These are phyloP conservation scores for Thecophora atra DNA, from an alignment of 2,888 invertebrate species.

Conservation along the genomic window DNA sequence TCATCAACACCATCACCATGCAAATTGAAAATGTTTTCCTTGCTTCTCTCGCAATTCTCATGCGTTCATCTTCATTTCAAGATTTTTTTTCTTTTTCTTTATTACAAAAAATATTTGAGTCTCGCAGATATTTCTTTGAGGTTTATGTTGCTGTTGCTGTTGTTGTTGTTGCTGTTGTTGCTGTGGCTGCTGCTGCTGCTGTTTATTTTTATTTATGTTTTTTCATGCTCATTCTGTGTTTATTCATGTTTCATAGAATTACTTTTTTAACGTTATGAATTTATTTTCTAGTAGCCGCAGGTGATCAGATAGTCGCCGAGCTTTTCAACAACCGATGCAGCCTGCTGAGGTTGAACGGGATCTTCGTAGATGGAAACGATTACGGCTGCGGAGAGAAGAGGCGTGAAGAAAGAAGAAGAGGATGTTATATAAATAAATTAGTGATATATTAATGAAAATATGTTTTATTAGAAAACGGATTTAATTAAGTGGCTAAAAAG, in stretches of 20 bases:
- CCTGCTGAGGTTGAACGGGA: slow-evolving; percentile 96
- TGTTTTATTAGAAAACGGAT: too few relatives aligned
- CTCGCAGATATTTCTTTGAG: not conserved
- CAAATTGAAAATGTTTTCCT: too few relatives aligned
- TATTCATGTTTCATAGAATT: slow-evolving; percentile 53
- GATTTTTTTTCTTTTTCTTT: not conserved
- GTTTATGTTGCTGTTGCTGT: not conserved
- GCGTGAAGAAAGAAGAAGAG: slow-evolving; percentile 48
- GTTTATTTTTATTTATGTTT: slow-evolving; percentile 4
- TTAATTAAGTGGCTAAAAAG: too few relatives aligned
- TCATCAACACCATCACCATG: too few relatives aligned
- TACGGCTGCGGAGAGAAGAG: slow-evolving; percentile 82
- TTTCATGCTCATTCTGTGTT: slow-evolving; percentile 34
- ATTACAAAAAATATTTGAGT: not conserved
- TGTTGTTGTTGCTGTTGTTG: not conserved
- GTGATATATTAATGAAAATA: too few relatives aligned
- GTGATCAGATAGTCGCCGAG: slow-evolving; percentile 96
- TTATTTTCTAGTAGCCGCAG: slow-evolving; percentile 88
- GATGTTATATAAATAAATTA: too few relatives aligned
- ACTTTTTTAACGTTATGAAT: slow-evolving; percentile 53
- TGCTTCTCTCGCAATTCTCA: not conserved
- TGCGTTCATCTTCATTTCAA: not conserved
- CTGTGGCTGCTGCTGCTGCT: not conserved
- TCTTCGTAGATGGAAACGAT: slow-evolving; percentile 95
- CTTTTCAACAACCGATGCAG: slow-evolving; percentile 96